Evolutionary conservation across 1,140 invertebrate species (phyloP).

Genomic region (Triops longicaudatus): DNA sequence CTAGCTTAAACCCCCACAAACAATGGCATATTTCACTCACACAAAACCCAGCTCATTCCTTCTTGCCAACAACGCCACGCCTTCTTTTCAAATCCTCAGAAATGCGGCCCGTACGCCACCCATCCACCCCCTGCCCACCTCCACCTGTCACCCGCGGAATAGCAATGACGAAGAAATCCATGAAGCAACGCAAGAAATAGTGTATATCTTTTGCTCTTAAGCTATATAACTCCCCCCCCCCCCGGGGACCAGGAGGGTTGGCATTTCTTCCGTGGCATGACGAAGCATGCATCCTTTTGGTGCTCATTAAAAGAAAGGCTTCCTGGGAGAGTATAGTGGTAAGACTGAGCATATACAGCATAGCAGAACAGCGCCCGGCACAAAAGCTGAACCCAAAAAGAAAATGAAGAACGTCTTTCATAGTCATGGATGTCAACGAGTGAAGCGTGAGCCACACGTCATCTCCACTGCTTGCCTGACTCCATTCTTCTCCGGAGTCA

Average conservation of each 20-base stretch:
- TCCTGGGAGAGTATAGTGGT: no score
- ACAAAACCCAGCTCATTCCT: not conserved
- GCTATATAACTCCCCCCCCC: no score
- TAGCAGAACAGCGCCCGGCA: no score
- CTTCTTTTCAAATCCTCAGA: constrained; percentile 22
- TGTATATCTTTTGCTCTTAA: no score
- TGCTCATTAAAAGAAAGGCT: no score
- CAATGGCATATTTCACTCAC: constrained; percentile 16
- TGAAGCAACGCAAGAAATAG: no score
- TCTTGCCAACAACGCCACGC: not conserved
- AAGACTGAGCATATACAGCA: no score
- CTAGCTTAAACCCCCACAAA: not conserved
- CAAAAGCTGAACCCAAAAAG: not conserved
- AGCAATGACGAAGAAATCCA: not conserved
- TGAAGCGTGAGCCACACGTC: constrained; percentile 10
- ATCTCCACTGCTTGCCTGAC: constrained; percentile 14
- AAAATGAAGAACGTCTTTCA: constrained; percentile 8
- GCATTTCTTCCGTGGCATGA: no score
- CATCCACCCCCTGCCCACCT: constrained; percentile 22
- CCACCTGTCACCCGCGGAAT: not conserved
- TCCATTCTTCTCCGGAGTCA: constrained; percentile 1
- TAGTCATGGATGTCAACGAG: constrained; percentile 14
- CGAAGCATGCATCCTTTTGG: no score
- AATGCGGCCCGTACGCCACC: no score
- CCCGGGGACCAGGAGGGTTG: no score